Percentiles rank a stretch among this genome's conserved stretches.
phyloP scores from a whole-genome alignment of 2,113 vertebrate species.

The Cryptotis parvus region DNA sequence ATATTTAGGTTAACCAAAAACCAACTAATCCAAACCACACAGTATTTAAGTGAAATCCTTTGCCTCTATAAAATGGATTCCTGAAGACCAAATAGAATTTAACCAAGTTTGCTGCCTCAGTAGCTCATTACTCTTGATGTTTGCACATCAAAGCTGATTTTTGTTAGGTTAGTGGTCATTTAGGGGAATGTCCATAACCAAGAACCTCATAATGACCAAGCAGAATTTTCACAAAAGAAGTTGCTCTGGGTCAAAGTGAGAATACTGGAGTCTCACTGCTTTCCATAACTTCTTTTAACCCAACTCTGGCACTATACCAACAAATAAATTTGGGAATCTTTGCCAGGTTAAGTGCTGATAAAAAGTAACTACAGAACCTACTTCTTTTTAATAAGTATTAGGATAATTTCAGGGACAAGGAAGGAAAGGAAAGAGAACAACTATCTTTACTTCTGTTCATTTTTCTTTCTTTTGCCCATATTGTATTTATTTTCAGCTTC shows the following conservation, averaged over 20 bases:
- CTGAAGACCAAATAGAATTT: slow-evolving; percentile 42
- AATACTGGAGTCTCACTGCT: neutral
- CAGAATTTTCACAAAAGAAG: neutral
- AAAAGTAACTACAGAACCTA: neutral
- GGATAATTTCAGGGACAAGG: neutral
- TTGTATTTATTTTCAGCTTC: neutral
- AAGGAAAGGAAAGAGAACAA: neutral
- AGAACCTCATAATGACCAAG: slow-evolving; percentile 24
- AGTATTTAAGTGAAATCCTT: slow-evolving; percentile 16
- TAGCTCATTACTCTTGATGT: slow-evolving; percentile 18
- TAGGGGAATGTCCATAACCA: neutral
- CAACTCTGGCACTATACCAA: neutral
- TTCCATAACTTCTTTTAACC: neutral
- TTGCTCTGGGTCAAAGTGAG: neutral
- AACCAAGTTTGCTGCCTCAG: slow-evolving; percentile 19
- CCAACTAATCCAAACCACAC: slow-evolving; percentile 46
- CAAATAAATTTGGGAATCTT: neutral
- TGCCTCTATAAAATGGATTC: slow-evolving; percentile 52
- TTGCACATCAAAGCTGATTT: slow-evolving; percentile 49
- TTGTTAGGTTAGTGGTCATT: slow-evolving; percentile 49
- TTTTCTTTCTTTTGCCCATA: neutral
- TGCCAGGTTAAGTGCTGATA: neutral
- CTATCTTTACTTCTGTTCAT: neutral
- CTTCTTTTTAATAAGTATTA: neutral
- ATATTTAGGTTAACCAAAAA: slow-evolving; percentile 65